Conservation (phyloP, 2,797 vertebrate genomes). For the Eurystomus glaucurus region DNA sequence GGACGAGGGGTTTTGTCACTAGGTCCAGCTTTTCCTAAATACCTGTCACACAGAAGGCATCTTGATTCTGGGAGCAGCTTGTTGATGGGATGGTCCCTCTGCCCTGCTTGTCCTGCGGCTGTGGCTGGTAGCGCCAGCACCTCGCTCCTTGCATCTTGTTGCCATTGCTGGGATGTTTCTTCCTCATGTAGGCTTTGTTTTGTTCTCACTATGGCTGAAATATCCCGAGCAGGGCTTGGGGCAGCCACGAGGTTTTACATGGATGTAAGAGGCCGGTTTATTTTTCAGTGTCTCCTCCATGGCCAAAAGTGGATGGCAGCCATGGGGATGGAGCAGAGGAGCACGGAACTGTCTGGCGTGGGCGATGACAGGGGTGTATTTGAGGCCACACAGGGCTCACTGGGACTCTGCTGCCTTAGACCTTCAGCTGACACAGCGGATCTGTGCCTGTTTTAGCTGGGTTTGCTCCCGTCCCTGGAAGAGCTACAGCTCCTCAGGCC, state of each 20-base stretch:
- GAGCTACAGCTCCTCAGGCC: neutral
- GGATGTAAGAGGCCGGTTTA: neutral
- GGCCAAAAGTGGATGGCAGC: neutral
- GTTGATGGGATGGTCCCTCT: rapidly evolving
- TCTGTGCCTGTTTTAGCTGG: neutral
- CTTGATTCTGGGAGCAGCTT: neutral
- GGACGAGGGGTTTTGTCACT: neutral
- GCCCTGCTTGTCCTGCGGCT: neutral
- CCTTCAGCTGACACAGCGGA: neutral
- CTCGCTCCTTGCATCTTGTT: rapidly evolving
- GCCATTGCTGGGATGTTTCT: neutral
- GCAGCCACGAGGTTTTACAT: neutral
- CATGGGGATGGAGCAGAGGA: neutral
- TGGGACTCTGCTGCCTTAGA: neutral
- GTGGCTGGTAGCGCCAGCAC: rapidly evolving
- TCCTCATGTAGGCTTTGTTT: neutral
- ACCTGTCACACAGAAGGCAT: neutral
- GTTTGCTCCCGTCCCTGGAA: neutral
- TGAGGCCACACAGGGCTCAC: neutral
- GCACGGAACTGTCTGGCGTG: rapidly evolving
- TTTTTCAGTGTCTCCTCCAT: neutral
- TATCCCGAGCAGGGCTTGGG: neutral
- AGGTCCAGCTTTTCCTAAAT: neutral
- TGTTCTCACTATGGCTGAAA: neutral
- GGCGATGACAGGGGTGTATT: neutral